phyloP scores from a whole-genome alignment of 2,888 invertebrate genomes.

The Synanthedon myopaeformis region DNA sequence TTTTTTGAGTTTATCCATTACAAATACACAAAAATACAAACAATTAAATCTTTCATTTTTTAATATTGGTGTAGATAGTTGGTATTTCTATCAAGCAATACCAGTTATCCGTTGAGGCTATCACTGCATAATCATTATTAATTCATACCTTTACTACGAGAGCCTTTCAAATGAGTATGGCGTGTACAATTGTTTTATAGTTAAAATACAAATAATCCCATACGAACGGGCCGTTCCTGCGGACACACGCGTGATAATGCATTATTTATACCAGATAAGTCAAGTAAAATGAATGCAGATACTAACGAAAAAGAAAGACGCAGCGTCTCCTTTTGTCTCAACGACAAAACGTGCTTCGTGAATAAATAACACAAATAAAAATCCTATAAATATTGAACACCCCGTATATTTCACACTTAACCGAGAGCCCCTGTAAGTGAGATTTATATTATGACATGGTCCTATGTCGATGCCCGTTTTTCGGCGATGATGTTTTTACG shows the following conservation, averaged over 20 bases:
- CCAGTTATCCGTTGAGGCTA: no score
- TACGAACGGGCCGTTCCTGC: conserved; percentile 33
- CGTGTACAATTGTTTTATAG: no score
- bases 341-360: conserved; percentile 53
- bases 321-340: conserved; percentile 45
- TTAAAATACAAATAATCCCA: conserved; percentile 33
- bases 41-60: no score
- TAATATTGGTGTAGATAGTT: no score
- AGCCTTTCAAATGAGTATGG: no score
- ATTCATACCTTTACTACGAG: no score
- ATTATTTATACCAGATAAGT: conserved; percentile 66
- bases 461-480: conserved; percentile 43
- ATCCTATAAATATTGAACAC: conserved; percentile 64
- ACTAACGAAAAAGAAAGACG: conserved; percentile 58
- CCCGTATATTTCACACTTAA: conserved; percentile 65
- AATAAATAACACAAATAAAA: conserved; percentile 68
- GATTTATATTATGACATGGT: conserved; percentile 46
- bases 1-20: no score
- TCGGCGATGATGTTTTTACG: conserved; percentile 42
- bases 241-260: conserved; percentile 56
- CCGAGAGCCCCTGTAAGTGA: conserved; percentile 41
- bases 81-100: no score
- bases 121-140: no score
- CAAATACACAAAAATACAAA: no score
- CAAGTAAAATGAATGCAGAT: conserved; percentile 64